Conservation (phyloP, 2,113 vertebrate species). For the Hippotragus niger region DNA sequence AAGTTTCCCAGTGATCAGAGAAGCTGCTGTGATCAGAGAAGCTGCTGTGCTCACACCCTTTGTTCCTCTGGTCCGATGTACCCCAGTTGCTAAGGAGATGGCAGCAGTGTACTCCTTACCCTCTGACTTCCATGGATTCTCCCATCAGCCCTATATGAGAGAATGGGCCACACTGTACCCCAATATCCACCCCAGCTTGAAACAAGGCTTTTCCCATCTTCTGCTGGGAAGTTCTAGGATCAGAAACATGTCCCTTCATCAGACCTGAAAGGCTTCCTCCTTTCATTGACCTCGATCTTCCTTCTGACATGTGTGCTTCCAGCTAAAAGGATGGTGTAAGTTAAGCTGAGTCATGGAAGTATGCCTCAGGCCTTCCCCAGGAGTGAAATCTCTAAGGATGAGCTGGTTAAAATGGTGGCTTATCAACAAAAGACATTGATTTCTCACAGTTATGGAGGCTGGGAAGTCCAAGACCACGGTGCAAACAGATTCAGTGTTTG, state of each 20-base stretch:
- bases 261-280: neutral
- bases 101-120: neutral
- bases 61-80: neutral
- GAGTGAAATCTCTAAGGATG: neutral
- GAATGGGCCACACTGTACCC: neutral
- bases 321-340: neutral
- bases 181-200: neutral
- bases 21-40: neutral
- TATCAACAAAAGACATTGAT: neutral
- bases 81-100: neutral
- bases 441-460: neutral
- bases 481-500: neutral
- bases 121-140: neutral
- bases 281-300: neutral
- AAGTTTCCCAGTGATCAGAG: neutral
- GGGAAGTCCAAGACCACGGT: neutral
- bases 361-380: neutral
- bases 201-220: neutral
- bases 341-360: neutral
- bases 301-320: neutral
- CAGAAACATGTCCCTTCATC: neutral
- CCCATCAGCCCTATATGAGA: neutral
- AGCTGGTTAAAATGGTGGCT: neutral
- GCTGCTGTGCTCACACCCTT: neutral
- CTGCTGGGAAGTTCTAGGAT: neutral